Conservation (phyloP, 2,113 vertebrate species). For the Vicugna pacos region DNA sequence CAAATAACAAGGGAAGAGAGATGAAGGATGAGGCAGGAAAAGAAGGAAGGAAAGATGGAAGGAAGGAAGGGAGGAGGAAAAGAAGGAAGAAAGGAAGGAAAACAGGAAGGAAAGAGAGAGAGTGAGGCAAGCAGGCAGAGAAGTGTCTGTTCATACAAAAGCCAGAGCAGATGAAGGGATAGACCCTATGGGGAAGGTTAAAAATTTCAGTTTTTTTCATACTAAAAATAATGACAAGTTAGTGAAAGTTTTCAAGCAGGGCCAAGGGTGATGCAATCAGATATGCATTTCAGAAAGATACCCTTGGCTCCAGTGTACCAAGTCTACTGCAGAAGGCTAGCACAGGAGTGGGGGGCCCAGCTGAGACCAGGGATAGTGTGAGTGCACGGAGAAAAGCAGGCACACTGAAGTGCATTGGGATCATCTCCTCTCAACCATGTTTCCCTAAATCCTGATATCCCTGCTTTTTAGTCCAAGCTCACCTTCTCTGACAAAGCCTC, state of each 20-base stretch:
- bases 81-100: too few relatives aligned
- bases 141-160: not conserved
- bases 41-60: not conserved
- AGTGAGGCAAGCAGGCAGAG: not conserved
- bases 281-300: not conserved
- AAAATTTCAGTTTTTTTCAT: not conserved
- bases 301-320: not conserved
- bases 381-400: not conserved
- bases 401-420: not conserved
- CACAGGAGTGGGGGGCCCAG: not conserved
- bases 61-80: too few relatives aligned
- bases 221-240: not conserved
- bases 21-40: not conserved
- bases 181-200: not conserved
- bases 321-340: not conserved
- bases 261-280: not conserved
- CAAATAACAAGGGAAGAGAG: not conserved
- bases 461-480: conserved; percentile 31
- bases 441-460: not conserved
- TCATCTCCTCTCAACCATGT: not conserved
- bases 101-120: not conserved
- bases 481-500: conserved; percentile 99
- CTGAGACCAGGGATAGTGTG: too few relatives aligned
- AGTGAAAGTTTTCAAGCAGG: not conserved
- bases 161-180: not conserved